Evolutionary conservation across 2,888 invertebrate species (phyloP).

Genomic region (Limenitis camilla): DNA sequence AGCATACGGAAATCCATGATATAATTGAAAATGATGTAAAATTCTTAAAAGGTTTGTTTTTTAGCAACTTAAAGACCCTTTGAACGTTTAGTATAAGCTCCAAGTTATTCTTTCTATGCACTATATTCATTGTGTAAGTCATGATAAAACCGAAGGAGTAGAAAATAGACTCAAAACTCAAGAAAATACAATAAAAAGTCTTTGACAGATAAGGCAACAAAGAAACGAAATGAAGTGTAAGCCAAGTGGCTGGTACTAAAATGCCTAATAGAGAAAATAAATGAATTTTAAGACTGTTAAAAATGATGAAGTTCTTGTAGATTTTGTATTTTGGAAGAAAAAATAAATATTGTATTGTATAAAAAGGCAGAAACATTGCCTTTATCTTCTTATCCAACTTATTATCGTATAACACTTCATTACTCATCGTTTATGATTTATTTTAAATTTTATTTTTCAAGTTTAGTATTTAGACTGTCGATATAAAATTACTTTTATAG

Average conservation of each 20-base stretch:
- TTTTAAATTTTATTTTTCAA: too few relatives aligned
- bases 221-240: background rate
- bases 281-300: slow-evolving; percentile 1
- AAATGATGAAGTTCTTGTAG: slow-evolving; percentile 7
- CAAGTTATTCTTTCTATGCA: background rate
- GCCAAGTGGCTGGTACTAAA: background rate
- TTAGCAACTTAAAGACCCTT: background rate
- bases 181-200: background rate
- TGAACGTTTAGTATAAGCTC: slow-evolving; percentile 2
- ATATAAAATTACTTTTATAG: background rate
- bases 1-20: background rate
- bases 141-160: background rate
- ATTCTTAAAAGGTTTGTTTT: background rate
- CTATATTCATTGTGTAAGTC: background rate
- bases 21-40: background rate
- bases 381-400: slow-evolving; percentile 1
- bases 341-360: slow-evolving; percentile 2
- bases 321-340: slow-evolving; percentile 11
- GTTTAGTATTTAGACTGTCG: background rate
- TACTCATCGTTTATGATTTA: background rate
- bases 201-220: background rate
- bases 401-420: slow-evolving; percentile 8
- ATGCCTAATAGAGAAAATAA: background rate
- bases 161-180: background rate
- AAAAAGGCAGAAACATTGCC: slow-evolving; percentile 8